Percentiles rank a stretch among this genome's conserved stretches.
Evolutionary conservation across 2,113 vertebrate species (phyloP).

Genomic region (Brienomyrus brachyistius): DNA sequence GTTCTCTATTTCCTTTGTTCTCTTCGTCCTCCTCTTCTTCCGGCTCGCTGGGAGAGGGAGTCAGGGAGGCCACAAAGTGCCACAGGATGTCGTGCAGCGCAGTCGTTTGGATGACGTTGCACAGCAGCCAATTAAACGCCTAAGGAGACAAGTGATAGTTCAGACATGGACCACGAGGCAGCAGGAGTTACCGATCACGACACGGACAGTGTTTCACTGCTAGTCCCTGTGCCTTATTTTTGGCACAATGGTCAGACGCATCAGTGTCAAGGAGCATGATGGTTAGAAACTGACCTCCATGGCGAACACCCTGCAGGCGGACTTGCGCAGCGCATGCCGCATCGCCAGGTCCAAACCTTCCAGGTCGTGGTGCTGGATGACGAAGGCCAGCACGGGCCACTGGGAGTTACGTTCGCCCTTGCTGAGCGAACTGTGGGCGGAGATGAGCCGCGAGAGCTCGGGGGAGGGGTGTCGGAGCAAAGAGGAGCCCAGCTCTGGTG

Average conservation of each 20-base stretch:
- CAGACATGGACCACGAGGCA: background rate
- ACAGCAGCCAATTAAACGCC: constrained; percentile 99
- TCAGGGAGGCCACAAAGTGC: constrained; percentile 97
- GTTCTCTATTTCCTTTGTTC: constrained; percentile 91
- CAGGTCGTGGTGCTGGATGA: constrained; percentile 96
- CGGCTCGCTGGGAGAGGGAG: constrained; percentile 83
- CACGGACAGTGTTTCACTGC: background rate
- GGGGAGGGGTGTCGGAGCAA: constrained; percentile 94
- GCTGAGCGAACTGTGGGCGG: constrained; percentile 92
- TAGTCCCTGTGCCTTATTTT: background rate
- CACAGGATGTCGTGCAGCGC: constrained; percentile 96
- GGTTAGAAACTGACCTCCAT: constrained; percentile 75
- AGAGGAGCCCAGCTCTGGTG: constrained; percentile 91
- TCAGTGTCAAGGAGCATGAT: background rate
- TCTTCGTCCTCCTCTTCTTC: constrained; percentile 69
- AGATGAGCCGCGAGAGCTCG: constrained; percentile 93
- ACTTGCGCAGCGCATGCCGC: constrained; percentile 94
- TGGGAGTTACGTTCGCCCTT: constrained; percentile 98
- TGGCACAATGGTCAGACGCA: background rate
- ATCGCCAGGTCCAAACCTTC: constrained; percentile 95
- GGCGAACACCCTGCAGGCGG: constrained; percentile 93
- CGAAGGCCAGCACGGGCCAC: constrained; percentile 96
- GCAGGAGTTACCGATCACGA: background rate
- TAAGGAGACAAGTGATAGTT: constrained; percentile 43
- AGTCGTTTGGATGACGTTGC: constrained; percentile 96